Conservation (phyloP, 2,113 vertebrate species). For the Pitta sordida region DNA sequence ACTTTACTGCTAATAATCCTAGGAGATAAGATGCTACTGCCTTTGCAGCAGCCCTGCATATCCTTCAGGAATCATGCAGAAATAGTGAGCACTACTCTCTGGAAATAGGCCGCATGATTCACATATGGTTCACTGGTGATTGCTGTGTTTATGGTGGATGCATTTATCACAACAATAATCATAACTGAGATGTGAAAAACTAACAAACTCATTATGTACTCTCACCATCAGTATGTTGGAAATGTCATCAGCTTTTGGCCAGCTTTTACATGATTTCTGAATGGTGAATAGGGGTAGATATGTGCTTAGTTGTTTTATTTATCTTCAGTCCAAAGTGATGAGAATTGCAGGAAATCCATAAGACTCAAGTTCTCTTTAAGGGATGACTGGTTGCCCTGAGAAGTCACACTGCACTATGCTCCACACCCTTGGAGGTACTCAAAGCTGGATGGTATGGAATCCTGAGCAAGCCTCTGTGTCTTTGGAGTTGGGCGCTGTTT, state of each 20-base stretch:
- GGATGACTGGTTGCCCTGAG: rapidly evolving
- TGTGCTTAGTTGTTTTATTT: background rate
- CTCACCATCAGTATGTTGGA: background rate
- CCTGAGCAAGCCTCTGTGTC: background rate
- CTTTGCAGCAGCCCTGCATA: background rate
- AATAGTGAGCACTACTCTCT: background rate
- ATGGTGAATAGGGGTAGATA: background rate
- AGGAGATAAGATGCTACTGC: background rate
- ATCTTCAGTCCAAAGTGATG: background rate
- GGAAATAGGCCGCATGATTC: background rate
- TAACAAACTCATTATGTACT: background rate
- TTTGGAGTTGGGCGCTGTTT: background rate
- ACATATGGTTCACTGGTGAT: background rate
- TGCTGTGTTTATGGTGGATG: background rate
- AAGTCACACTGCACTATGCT: rapidly evolving
- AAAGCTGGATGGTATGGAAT: too few species aligned
- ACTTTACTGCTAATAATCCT: background rate
- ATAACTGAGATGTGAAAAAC: background rate
- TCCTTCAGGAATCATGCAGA: background rate
- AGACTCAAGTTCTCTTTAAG: background rate
- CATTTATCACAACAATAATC: background rate
- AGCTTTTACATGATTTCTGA: background rate
- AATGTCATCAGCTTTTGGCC: background rate
- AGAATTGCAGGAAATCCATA: background rate
- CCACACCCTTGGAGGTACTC: background rate